These are phyloP conservation scores for Nomada flava DNA, from an alignment of 2,888 invertebrate genomes.

Conservation along the genomic window DNA sequence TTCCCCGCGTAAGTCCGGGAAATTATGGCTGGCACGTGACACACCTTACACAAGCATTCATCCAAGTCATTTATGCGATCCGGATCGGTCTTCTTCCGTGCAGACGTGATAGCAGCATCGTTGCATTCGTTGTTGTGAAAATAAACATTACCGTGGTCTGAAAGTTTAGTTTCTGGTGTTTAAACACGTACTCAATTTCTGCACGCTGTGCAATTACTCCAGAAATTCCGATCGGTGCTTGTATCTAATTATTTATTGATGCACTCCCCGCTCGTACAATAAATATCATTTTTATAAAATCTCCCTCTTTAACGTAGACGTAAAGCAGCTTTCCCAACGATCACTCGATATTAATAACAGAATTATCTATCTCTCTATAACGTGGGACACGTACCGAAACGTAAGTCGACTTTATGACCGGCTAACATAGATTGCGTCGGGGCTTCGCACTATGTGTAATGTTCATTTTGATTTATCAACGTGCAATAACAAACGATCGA, in stretches of 20 bases:
- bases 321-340: background rate
- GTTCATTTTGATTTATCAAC: no score
- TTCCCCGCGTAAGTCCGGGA: constrained; percentile 43
- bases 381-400: background rate
- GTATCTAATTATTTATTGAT: background rate
- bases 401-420: background rate
- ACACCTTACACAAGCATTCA: constrained; percentile 1
- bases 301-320: background rate
- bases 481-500: no score
- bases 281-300: background rate
- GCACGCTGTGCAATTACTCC: background rate
- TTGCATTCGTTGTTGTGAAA: background rate
- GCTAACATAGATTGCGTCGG: no score
- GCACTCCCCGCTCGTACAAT: background rate
- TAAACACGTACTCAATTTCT: background rate
- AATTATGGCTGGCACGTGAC: constrained; percentile 65
- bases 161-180: background rate
- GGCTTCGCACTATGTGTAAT: no score
- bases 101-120: constrained; percentile 5
- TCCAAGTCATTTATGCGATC: background rate
- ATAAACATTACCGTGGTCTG: background rate
- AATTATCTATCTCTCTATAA: background rate
- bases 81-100: constrained; percentile 15
- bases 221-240: background rate
- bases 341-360: background rate